Base-by-base conservation (phyloP, 2,113 vertebrate genomes). In the Gambusia holbrooki region DNA sequence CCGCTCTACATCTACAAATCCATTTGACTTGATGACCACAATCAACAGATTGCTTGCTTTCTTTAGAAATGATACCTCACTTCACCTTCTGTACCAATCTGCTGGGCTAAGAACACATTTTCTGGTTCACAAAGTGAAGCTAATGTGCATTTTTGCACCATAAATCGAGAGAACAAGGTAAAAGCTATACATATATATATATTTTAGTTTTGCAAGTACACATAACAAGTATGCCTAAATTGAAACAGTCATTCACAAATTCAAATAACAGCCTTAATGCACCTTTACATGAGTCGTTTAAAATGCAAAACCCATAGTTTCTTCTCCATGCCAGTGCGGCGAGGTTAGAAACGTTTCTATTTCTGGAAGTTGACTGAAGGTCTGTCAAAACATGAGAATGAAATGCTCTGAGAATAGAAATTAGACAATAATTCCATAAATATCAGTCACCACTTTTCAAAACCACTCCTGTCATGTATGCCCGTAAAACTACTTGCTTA, bases 111-210 rank as follows among this genome's bases (percentile, higher is more conserved):
- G 27, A 78, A 60, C 3, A 45, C 9, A 32, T 25, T 12, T 82
- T 64, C 51, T 25, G 51, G 22, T 58, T 58, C 22, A 58, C 25
- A n/a, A n/a, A 58, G 51, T 25, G 65, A 62, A 66, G 2, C 45
- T 63, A 33, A 63, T 22, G n/a, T 78, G 68, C 64, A 17, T 70
- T 80, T 11, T 70, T 73, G 27, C 72, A 45, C 29, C n/a, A 66
- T 15, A 0, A 13, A 6, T 51, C 61, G 33, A 29, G 27, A 69
- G 30, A 54, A 32, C 25, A 65, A 28, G 42, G 10, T 22, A 66
- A 51, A 9, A 5, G 12, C 61, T 32, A 10, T 5, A 35, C 30
- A 19, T 42, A 27, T 5, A 32, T 32, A 32, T 5, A 32, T 32
- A 32, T 5, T 3, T 30, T 30, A 30, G 30, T 3, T 30, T 30